Conservation (phyloP, 2,888 invertebrate species). For the Didymodactylos carnosus region DNA sequence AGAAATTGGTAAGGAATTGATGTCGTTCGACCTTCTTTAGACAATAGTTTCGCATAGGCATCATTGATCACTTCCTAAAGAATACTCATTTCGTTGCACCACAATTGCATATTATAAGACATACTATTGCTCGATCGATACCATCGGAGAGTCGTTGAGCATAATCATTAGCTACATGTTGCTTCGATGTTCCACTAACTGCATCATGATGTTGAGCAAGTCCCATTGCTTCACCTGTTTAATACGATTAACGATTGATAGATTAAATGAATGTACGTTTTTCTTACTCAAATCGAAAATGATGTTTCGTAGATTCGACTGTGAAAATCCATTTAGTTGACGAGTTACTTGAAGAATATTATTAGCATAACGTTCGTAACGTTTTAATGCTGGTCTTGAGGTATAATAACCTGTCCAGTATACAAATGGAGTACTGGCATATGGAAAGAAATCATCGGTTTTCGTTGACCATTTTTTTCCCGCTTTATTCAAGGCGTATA, state of each 20-base stretch:
- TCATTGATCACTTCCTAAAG: conserved; percentile 20
- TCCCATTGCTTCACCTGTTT: conserved; percentile 25
- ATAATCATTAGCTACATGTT: conserved; percentile 61
- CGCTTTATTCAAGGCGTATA: conserved; percentile 39
- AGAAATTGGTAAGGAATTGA: conserved; percentile 18
- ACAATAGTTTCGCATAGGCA: conserved; percentile 21
- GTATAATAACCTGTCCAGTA: conserved; percentile 69
- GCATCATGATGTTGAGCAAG: conserved; percentile 69
- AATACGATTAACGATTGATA: not conserved
- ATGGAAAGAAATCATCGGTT: conserved; percentile 45
- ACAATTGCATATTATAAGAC: not conserved
- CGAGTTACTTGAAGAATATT: conserved; percentile 31
- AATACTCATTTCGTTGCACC: not conserved
- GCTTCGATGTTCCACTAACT: conserved; percentile 53
- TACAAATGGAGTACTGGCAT: conserved; percentile 56
- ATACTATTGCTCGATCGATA: conserved; percentile 26
- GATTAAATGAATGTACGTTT: not conserved
- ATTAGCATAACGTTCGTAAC: conserved; percentile 32
- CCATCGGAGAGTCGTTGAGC: conserved; percentile 51
- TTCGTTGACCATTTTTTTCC: conserved; percentile 50
- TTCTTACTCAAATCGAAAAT: not conserved
- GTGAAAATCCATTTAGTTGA: conserved; percentile 13
- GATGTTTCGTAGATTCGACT: not conserved
- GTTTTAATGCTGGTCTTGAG: conserved; percentile 36
- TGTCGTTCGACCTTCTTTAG: conserved; percentile 15